Evolutionary conservation across 1,140 invertebrate genomes (phyloP), one percentile per base, ranked within the genome.

Genomic region (Trypoxylus dichotomus): DNA sequence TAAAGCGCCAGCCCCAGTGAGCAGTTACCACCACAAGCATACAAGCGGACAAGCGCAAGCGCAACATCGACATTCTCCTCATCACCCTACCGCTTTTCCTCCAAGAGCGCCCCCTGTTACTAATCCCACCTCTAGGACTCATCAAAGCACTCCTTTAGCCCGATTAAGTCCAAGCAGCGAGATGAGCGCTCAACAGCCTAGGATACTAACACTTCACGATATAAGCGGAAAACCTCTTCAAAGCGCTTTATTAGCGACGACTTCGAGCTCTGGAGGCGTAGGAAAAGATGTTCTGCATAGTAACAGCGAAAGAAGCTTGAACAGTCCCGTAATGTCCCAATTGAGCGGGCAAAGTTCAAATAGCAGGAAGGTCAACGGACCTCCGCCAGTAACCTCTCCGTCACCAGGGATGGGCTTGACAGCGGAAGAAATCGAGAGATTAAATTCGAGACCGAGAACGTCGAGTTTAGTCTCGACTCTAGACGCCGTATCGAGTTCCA

Each of bases 151-250:
- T 0, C 96, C 96, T 6, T 85, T 97, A 13, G 96, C 96, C 0
- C 88, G 96, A 77, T 86, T 97, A 0, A 97, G 95, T 82, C 96
- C 96, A 0, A 97, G 95, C 81, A 96, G 95, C 82, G 96, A 97
- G 86, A 86, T 98, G 63, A 97, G 95, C 77, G 93, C 94, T 15
- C 95, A 97, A 85, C 95, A 96, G 79, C 95, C 96, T 0, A 88
- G 96, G 76, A 98, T 98, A 79, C 87, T 98, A 1, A 97, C 96
- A 0, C 86, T 98, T 25, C 95, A 97, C 86, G 96, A 97, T 85
- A 96, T 98, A 80, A 97, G 95, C 80, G 96, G 96, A 0, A 97
- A 97, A 83, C 95, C 95, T 0, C 84, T 97, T 29, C 96, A 97
- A 84, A 95, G 93, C 78, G 95, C 95, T 0, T 87, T 97, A 7